Conservation (phyloP, 2,797 vertebrate species). For the Pelochelys cantorii region DNA sequence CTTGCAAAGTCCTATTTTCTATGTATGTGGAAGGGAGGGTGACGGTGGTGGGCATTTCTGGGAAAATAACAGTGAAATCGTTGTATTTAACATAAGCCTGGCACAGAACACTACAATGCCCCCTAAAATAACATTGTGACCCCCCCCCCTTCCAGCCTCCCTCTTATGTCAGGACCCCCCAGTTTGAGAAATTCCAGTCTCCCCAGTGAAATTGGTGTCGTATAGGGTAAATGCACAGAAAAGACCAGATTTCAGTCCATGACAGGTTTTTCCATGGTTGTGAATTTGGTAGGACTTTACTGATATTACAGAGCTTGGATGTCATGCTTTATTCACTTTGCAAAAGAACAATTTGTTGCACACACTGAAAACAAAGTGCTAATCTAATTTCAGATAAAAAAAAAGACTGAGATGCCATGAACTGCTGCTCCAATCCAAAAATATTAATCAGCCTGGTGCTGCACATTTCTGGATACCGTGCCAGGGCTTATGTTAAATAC, state of each 20-base stretch:
- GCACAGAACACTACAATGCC: not conserved
- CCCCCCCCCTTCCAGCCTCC: too few relatives aligned
- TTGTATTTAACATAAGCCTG: not conserved
- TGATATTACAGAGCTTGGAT: too few relatives aligned
- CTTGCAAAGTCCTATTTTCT: too few relatives aligned
- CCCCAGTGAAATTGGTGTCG: too few relatives aligned
- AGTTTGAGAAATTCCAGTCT: too few relatives aligned
- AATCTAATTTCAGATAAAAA: conserved; percentile 33
- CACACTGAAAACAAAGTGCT: not conserved
- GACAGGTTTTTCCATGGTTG: too few relatives aligned
- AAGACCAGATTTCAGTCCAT: too few relatives aligned
- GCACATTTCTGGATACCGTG: not conserved
- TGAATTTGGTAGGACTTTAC: too few relatives aligned
- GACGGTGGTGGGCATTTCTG: not conserved
- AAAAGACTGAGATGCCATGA: conserved; percentile 8
- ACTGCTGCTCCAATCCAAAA: conserved; percentile 12
- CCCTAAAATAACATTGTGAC: too few relatives aligned
- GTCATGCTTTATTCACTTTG: not conserved
- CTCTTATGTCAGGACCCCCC: too few relatives aligned
- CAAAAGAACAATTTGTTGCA: conserved; percentile 13
- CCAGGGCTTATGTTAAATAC: not conserved
- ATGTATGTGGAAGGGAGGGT: too few relatives aligned
- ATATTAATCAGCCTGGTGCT: not conserved
- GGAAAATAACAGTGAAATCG: not conserved
- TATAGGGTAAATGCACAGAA: too few relatives aligned